A percentile compares a stretch with the other conserved stretches of the same genome.
Evolutionary conservation across 2,113 vertebrate species (phyloP).

Genomic region (Sylvicapra grimmia): DNA sequence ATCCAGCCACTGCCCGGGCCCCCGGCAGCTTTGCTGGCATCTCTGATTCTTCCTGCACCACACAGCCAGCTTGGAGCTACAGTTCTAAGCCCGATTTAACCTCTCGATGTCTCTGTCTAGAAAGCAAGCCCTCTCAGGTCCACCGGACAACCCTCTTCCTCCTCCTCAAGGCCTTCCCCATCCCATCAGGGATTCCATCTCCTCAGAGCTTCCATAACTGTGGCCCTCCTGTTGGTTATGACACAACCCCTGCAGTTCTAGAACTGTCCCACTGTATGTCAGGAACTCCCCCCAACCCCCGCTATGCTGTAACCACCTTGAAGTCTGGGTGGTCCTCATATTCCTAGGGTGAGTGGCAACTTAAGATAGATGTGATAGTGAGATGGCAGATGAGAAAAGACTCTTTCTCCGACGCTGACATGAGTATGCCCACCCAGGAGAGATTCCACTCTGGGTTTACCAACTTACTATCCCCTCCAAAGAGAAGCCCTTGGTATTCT

Average conservation of each 20-base stretch:
- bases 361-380: not conserved
- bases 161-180: not conserved
- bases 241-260: not conserved
- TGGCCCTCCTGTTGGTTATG: fast-evolving
- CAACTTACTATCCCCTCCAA: not conserved
- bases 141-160: fast-evolving
- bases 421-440: not conserved
- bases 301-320: fast-evolving
- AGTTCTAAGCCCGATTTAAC: not conserved
- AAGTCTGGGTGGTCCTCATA: not conserved
- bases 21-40: not conserved
- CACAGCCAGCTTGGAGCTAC: not conserved
- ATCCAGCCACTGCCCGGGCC: not conserved
- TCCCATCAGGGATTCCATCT: not conserved
- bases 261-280: not conserved
- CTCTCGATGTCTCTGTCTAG: not conserved
- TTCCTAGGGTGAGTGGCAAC: not conserved
- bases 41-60: not conserved
- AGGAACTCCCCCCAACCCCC: not conserved
- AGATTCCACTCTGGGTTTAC: not conserved
- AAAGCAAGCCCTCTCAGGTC: not conserved
- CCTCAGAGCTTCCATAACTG: not conserved
- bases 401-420: not conserved
- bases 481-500: not conserved
- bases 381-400: not conserved